Conservation (phyloP, 2,113 vertebrate species). For the Petromus typicus region DNA sequence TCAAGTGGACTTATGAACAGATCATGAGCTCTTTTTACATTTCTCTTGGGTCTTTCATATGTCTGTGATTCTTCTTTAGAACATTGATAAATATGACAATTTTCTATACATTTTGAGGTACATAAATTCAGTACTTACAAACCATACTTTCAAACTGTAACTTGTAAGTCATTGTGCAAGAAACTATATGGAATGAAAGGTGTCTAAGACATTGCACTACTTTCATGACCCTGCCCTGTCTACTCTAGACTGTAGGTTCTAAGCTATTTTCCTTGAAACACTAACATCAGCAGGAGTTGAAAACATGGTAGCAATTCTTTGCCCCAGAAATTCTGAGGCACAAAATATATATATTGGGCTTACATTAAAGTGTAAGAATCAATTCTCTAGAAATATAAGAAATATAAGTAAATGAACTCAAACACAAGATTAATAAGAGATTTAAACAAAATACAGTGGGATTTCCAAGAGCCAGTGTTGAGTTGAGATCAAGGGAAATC, state of each 20-base stretch:
- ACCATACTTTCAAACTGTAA: not conserved
- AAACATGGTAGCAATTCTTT: not conserved
- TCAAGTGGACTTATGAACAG: not conserved
- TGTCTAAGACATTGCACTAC: rapidly evolving
- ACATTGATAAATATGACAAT: not conserved
- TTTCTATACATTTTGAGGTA: not conserved
- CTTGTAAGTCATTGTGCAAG: not conserved
- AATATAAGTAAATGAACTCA: not conserved
- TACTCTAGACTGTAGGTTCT: not conserved
- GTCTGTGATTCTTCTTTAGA: not conserved
- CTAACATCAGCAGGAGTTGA: not conserved
- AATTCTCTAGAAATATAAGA: not conserved
- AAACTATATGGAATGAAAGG: too few species aligned
- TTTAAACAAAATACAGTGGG: not conserved
- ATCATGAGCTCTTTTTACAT: not conserved
- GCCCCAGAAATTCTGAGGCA: not conserved
- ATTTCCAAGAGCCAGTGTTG: not conserved
- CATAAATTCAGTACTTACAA: not conserved
- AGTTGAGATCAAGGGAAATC: not conserved
- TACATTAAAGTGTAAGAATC: not conserved
- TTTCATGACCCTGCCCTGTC: not conserved
- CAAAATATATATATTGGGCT: too few species aligned
- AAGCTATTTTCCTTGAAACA: not conserved
- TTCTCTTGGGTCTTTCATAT: not conserved
- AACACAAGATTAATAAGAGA: not conserved